Base-by-base conservation (phyloP, 2,888 invertebrate species). In the Amphipoea lucens region DNA sequence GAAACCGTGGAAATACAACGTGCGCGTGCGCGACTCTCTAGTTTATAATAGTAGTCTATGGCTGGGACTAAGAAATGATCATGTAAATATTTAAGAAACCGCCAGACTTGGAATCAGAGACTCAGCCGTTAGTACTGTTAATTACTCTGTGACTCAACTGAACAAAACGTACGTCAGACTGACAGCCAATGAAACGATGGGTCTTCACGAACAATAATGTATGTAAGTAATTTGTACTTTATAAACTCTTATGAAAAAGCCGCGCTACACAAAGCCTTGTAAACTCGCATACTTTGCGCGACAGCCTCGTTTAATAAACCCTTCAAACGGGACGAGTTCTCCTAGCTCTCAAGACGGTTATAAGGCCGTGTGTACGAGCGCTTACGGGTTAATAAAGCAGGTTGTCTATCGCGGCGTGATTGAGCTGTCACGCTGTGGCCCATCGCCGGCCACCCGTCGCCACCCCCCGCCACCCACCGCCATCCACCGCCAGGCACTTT, bases 371-470 rank as follows among this genome's bases (percentile, higher is more conserved):
- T 65, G 60, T 51, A 84, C 79, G 66, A 51, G 45, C 48, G 29
- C 68, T 29, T 65, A 63, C 42, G 74, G 60, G 74, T 77, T 82
- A 82, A 86, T 87, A 86, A 87, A 76, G 77, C 72, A 70, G 67
- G 60, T 79, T 83, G 77, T 82, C 88, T 45, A 57, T 67, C 57
- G 78, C 48, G 67, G 45, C 82, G 67, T 79, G 88, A 86, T 86
- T 86, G 86, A 87, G 82, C 85, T 86, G 86, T 85, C 88, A 85
- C 45, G 74, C 74, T 40, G 36, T 68, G 78, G 67, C 40, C 74
- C 79, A 62, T 45, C 60, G 68, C 14, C 48, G 67, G 60, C 80
- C 81, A 54, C 66, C 29, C 60, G 7, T 57, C 62, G 57, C 57
- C 84, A 40, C 40, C 40, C 40, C 2, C 40, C 40, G 40, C 40